Percentiles rank a stretch among this genome's conserved stretches.
phyloP scores from a whole-genome alignment of 2,113 vertebrate genomes.

The Boleophthalmus pectinirostris region DNA sequence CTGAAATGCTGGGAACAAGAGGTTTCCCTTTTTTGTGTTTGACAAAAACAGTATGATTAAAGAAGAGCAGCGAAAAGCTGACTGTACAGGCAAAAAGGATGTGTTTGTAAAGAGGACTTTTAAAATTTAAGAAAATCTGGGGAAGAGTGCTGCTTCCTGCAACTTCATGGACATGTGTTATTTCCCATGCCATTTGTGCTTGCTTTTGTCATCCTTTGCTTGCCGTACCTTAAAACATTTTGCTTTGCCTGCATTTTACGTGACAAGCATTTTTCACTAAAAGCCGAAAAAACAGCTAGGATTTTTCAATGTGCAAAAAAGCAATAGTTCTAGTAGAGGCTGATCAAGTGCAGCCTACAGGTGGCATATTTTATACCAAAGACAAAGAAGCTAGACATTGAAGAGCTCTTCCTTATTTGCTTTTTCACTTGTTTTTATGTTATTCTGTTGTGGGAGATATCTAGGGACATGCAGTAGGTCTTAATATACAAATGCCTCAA shows the following conservation, averaged over 20 bases:
- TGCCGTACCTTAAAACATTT: constrained; percentile 85
- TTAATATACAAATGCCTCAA: constrained; percentile 46
- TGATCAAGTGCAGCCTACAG: constrained; percentile 93
- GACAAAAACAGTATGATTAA: constrained; percentile 75
- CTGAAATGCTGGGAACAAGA: constrained; percentile 83
- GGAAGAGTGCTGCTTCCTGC: constrained; percentile 81
- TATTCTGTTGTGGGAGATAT: constrained; percentile 71
- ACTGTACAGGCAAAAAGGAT: constrained; percentile 85
- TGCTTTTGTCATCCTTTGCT: constrained; percentile 73
- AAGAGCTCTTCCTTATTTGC: constrained; percentile 61
- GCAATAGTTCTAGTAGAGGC: constrained; percentile 97
- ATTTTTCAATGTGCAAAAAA: constrained; percentile 84
- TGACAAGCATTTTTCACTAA: constrained; percentile 78
- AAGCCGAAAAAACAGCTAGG: constrained; percentile 80
- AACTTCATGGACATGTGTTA: constrained; percentile 82
- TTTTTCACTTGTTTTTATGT: constrained; percentile 54
- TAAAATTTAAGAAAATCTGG: constrained; percentile 84
- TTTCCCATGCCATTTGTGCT: constrained; percentile 85
- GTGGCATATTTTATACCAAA: constrained; percentile 99
- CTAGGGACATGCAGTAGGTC: constrained; percentile 35
- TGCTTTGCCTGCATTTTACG: constrained; percentile 96
- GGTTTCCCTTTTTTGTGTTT: constrained; percentile 71
- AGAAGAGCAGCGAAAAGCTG: constrained; percentile 75
- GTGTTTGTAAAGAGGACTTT: constrained; percentile 92
- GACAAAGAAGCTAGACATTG: constrained; percentile 83